Conservation (phyloP, 2,797 vertebrate genomes). For the Salarias fasciatus region DNA sequence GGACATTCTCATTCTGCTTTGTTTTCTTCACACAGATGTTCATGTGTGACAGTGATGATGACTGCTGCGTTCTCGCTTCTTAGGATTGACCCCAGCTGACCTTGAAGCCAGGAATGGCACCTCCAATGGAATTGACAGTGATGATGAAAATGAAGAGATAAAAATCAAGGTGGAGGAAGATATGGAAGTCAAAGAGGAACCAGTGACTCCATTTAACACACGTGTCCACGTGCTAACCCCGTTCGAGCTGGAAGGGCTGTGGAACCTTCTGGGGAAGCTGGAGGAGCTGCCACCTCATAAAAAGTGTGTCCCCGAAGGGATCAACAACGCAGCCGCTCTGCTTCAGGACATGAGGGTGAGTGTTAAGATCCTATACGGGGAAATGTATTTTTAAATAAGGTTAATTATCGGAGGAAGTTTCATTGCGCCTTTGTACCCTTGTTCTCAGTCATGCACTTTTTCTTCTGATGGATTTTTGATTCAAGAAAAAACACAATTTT, state of each 20-base stretch:
- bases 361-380: background rate
- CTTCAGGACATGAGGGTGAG: constrained; percentile 91
- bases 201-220: constrained; percentile 17
- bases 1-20: constrained; percentile 16
- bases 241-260: constrained; percentile 94
- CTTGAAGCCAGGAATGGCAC: constrained; percentile 50
- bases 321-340: constrained; percentile 89
- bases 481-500: no score
- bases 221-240: constrained; percentile 84
- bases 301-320: constrained; percentile 94
- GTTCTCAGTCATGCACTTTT: no score
- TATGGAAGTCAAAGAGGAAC: constrained; percentile 48
- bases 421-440: no score
- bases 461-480: no score
- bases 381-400: no score
- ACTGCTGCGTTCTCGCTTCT: constrained; percentile 11
- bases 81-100: constrained; percentile 88
- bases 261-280: constrained; percentile 93
- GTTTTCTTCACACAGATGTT: background rate
- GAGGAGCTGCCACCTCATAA: constrained; percentile 93
- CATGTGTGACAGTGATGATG: background rate
- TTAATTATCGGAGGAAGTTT: no score
- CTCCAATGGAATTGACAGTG: constrained; percentile 43
- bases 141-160: constrained; percentile 60
- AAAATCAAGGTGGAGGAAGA: constrained; percentile 49